Evolutionary conservation across 2,888 invertebrate species (phyloP), one percentile per base, ranked within the genome.

Genomic region (Ormia ochracea): DNA sequence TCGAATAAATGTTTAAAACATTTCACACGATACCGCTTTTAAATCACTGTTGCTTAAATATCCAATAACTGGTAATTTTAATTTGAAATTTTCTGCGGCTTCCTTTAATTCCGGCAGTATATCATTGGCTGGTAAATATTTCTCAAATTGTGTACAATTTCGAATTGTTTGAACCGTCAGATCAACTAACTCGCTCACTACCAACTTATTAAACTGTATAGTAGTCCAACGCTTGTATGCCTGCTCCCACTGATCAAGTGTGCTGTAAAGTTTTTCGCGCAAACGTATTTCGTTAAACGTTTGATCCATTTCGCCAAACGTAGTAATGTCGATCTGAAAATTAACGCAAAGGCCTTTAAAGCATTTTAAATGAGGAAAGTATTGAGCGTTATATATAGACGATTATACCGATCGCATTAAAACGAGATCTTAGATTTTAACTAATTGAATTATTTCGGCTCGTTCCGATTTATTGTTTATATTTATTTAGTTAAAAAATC

Each of bases 21-120:
- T 28, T 14, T 4, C 17, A 0, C 4, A 28, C 9, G 3, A 36
- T 84, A 89, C 89, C 70, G 91, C 91, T 85, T 94, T 94, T 59
- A 97, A 89, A 19, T 94, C 92, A 0, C 95, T 95, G 90, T 96
- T 97, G 61, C 96, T 92, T 38, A 97, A 90, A 85, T 95, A 95
- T 1, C 94, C 92, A 83, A 97, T 93, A 3, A 95, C 93, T 0
- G 96, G 95, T 61, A 96, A 86, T 91, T 96, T 96, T 26, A 94
- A 94, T 85, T 94, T 94, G 86, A 97, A 94, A 4, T 91, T 87
- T 82, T 96, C 95, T 0, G 96, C 96, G 65, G 94, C 93, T 72
- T 92, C 93, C 84, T 94, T 95, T 59, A 97, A 91, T 80, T 91
- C 91, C 0, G 95, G 95, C 0, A 97, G 93, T 14, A 97, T 94